Evolutionary conservation across 2,797 vertebrate genomes (phyloP).

Genomic region (Urophycis tenuis): DNA sequence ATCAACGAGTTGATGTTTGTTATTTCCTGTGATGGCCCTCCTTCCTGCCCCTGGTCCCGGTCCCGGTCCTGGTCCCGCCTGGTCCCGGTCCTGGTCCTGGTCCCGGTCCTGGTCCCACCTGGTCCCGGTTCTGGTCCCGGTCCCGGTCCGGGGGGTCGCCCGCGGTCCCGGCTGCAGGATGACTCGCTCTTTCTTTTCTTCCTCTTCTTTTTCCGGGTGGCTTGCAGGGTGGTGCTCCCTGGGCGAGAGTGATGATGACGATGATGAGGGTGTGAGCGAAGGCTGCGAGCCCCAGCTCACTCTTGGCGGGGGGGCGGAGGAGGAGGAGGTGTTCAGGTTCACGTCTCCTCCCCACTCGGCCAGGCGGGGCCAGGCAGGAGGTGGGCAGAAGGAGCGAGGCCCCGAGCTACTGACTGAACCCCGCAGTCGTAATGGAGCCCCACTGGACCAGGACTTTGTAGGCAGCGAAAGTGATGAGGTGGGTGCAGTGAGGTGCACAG

Average conservation of each 20-base stretch:
- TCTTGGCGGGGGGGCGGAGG: slow-evolving; percentile 30
- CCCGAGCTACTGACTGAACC: slow-evolving; percentile 54
- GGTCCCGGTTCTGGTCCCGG: not conserved
- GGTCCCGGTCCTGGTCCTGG: too few species aligned
- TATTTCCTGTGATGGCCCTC: not conserved
- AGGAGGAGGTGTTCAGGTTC: slow-evolving; percentile 69
- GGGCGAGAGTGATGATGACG: not conserved
- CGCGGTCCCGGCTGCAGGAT: not conserved
- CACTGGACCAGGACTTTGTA: slow-evolving; percentile 75
- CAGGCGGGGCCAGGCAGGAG: slow-evolving; percentile 60
- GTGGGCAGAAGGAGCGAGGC: slow-evolving; percentile 47
- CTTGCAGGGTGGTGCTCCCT: not conserved
- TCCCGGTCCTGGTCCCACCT: too few species aligned
- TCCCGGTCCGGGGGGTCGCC: not conserved
- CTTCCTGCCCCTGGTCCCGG: too few species aligned
- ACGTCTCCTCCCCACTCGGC: slow-evolving; percentile 81
- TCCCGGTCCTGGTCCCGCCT: too few species aligned
- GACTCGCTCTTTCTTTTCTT: slow-evolving; percentile 15
- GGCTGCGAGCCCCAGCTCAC: slow-evolving; percentile 24
- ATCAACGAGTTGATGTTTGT: not conserved
- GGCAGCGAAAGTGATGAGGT: slow-evolving; percentile 84
- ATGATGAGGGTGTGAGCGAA: slow-evolving; percentile 3
- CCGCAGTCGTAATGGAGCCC: slow-evolving; percentile 49
- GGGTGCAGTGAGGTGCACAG: slow-evolving; percentile 30
- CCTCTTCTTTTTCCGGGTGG: not conserved